Conservation (phyloP, 2,797 vertebrate genomes). For the Siniperca scherzeri region DNA sequence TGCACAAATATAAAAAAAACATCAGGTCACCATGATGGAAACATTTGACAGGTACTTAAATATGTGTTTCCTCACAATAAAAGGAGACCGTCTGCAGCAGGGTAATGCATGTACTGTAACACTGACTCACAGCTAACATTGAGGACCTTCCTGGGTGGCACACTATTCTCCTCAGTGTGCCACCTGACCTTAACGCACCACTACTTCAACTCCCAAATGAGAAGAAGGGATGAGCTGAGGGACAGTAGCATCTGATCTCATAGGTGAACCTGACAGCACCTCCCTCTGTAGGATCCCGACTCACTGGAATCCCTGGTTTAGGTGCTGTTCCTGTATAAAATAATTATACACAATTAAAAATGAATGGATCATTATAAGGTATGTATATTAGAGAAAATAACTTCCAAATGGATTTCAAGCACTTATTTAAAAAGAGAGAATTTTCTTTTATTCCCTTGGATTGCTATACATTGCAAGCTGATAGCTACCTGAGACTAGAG, state of each 20-base stretch:
- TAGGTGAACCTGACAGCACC: not conserved
- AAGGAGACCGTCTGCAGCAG: not conserved
- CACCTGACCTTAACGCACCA: not conserved
- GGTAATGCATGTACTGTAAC: not conserved
- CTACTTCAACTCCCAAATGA: not conserved
- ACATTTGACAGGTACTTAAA: not conserved
- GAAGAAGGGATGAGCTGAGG: not conserved
- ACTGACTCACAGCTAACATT: not conserved
- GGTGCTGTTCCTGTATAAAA: not conserved
- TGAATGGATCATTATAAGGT: not conserved
- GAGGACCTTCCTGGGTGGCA: not conserved
- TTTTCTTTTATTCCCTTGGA: not conserved
- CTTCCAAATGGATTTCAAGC: not conserved
- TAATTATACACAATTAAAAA: not conserved
- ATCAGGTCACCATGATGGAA: slow-evolving; percentile 4
- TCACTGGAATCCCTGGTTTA: not conserved
- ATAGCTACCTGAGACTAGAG: too few relatives aligned
- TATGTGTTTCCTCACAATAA: not conserved
- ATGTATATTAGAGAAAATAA: not conserved
- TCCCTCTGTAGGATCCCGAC: not conserved
- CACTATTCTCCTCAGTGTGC: not conserved
- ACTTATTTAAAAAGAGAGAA: not conserved
- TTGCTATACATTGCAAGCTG: not conserved
- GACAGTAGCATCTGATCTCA: not conserved
- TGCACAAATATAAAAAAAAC: slow-evolving; percentile 6